Percentiles rank a stretch among this genome's conserved stretches.
These are phyloP conservation scores for Nematopogon swammerdamellus DNA, from an alignment of 2,888 invertebrate species.

Conservation along the genomic window DNA sequence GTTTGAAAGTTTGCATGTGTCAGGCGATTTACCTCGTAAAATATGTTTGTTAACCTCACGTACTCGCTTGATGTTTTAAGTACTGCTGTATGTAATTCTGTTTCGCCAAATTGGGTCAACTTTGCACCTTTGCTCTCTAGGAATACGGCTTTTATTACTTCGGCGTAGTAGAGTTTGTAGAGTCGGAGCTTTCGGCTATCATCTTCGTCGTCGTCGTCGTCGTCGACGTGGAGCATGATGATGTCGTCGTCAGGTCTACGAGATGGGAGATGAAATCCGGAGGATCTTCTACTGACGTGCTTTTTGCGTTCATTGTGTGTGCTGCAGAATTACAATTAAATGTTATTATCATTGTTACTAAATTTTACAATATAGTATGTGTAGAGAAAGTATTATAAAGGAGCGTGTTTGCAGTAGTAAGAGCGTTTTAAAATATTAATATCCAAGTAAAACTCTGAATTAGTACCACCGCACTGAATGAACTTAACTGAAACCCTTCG, in stretches of 20 bases:
- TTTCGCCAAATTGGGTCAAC: constrained; percentile 25
- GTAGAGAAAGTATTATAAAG: too few species aligned
- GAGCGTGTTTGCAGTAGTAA: too few species aligned
- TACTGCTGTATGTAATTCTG: constrained; percentile 37
- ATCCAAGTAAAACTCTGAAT: too few species aligned
- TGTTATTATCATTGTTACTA: too few species aligned
- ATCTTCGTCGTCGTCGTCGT: constrained; percentile 19
- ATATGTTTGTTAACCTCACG: constrained; percentile 45
- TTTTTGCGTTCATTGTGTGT: constrained; percentile 26
- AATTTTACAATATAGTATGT: too few species aligned
- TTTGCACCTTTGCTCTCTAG: constrained; percentile 26
- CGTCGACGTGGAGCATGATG: constrained; percentile 10
- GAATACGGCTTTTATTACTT: constrained; percentile 40
- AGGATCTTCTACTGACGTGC: constrained; percentile 16
- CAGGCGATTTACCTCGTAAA: constrained; percentile 47
- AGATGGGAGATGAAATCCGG: background rate
- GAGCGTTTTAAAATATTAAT: too few species aligned
- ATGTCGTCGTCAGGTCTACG: background rate
- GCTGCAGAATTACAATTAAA: constrained; percentile 14
- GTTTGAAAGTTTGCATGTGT: constrained; percentile 2
- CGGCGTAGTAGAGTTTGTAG: constrained; percentile 34
- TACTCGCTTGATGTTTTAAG: constrained; percentile 41
- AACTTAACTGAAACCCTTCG: too few species aligned
- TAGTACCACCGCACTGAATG: too few species aligned
- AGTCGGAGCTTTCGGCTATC: constrained; percentile 20